Evolutionary conservation across 2,113 vertebrate species (phyloP).

Genomic region (Brienomyrus longianalis): DNA sequence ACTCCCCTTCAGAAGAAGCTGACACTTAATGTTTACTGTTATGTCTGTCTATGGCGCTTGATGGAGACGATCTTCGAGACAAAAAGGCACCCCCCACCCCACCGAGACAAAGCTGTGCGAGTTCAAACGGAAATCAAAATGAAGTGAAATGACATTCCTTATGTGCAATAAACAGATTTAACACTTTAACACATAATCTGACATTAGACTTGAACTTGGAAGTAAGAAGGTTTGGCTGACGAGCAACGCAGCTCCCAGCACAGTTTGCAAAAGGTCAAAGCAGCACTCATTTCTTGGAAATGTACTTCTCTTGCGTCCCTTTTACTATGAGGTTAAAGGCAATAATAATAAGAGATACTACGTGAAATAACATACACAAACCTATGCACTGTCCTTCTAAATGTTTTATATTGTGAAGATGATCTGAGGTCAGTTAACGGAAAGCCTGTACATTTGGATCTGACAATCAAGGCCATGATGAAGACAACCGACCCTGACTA

Average conservation of each 20-base stretch:
- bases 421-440: background rate
- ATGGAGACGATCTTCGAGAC: background rate
- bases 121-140: background rate
- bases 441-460: background rate
- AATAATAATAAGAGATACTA: background rate
- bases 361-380: background rate
- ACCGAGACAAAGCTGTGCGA: background rate
- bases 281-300: background rate
- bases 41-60: background rate
- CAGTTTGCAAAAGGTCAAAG: background rate
- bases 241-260: background rate
- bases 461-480: background rate
- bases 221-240: background rate
- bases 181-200: background rate
- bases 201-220: background rate
- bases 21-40: background rate
- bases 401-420: background rate
- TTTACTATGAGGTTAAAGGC: background rate
- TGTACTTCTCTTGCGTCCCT: background rate
- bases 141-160: background rate
- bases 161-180: background rate
- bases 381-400: background rate
- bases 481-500: background rate
- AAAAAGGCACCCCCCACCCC: background rate
- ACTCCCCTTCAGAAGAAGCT: background rate